phyloP scores from a whole-genome alignment of 1,140 invertebrate species.

The Scaptomyza pallida region DNA sequence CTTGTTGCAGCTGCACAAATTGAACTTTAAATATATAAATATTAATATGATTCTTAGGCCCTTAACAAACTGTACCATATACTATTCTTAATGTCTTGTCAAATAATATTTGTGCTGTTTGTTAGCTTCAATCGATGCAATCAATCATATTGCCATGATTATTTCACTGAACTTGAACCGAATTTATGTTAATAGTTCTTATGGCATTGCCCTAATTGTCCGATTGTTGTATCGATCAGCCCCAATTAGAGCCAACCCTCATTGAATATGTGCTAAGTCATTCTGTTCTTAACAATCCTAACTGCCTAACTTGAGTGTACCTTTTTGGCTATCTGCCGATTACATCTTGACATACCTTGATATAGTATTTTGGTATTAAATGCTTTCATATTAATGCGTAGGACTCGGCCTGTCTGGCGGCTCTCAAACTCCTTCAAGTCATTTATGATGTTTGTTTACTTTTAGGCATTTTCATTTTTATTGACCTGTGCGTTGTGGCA shows the following conservation, averaged over 20 bases:
- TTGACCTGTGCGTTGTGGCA: conserved; percentile 47
- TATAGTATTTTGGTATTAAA: conserved; percentile 47
- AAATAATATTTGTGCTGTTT: background rate
- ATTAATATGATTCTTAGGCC: background rate
- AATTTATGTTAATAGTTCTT: background rate
- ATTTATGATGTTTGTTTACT: no score
- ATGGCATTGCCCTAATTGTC: conserved; percentile 9
- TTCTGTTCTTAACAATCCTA: background rate
- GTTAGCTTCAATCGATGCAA: background rate
- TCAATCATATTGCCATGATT: background rate
- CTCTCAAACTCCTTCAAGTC: background rate
- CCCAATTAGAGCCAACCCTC: conserved; percentile 31
- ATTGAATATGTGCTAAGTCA: conserved; percentile 50
- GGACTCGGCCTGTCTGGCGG: background rate
- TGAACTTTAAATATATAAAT: background rate
- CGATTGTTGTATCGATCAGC: conserved; percentile 25
- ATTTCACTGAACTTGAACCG: conserved; percentile 4
- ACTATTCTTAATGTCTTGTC: background rate
- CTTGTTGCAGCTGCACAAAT: background rate
- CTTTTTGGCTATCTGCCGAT: conserved; percentile 31
- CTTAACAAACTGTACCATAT: background rate
- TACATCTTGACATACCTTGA: conserved; percentile 3
- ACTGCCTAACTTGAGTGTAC: conserved; percentile 5
- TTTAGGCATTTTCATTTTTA: conserved; percentile 41
- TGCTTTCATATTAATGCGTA: conserved; percentile 42